Percentiles rank a stretch among this genome's conserved stretches.
phyloP scores from a whole-genome alignment of 2,888 invertebrate species.

The Drosophila nigricruria region DNA sequence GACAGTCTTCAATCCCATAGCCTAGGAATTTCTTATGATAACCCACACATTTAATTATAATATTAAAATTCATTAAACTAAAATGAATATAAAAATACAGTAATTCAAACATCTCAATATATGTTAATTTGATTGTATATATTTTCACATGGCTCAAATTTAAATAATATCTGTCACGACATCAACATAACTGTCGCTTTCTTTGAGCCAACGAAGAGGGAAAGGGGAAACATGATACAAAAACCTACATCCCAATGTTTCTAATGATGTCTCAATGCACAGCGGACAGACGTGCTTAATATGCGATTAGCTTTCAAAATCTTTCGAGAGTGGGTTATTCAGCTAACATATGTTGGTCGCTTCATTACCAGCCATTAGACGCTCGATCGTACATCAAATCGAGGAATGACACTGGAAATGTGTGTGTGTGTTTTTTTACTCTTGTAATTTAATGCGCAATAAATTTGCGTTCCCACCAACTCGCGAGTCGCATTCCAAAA shows the following conservation, averaged over 20 bases:
- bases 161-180: not conserved
- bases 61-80: too few species aligned
- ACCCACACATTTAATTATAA: too few species aligned
- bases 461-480: constrained; percentile 70
- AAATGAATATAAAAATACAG: too few species aligned
- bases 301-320: constrained; percentile 11
- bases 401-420: constrained; percentile 14
- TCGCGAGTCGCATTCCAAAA: constrained; percentile 37
- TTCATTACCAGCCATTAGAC: constrained; percentile 66
- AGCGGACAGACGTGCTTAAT: constrained; percentile 13
- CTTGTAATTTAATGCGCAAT: constrained; percentile 78
- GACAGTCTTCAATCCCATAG: too few species aligned
- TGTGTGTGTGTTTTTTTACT: constrained; percentile 12
- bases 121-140: not conserved
- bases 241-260: constrained; percentile 10
- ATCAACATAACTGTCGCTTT: constrained; percentile 21
- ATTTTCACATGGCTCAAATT: not conserved
- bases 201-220: too few species aligned
- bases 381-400: constrained; percentile 33
- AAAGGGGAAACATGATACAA: constrained; percentile 5
- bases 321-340: constrained; percentile 24
- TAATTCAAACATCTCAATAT: not conserved
- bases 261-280: constrained; percentile 19
- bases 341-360: constrained; percentile 50
- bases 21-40: too few species aligned